Evolutionary conservation across 1,140 invertebrate species (phyloP).

Genomic region (Drosophila sulfurigaster): DNA sequence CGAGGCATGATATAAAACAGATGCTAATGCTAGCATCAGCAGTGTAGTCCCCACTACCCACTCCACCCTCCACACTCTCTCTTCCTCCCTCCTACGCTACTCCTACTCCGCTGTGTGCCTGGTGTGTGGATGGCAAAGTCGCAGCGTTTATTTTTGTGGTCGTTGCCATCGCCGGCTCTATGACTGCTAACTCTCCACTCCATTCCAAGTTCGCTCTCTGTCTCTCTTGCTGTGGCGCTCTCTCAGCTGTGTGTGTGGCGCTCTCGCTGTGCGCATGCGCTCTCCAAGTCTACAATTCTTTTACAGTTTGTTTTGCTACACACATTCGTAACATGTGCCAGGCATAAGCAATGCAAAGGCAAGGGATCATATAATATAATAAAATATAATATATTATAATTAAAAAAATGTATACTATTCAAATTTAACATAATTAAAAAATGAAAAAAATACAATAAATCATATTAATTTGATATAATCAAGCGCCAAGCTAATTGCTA

Average conservation of each 20-base stretch:
- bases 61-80: background rate
- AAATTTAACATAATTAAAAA: background rate
- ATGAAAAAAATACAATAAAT: too few species aligned
- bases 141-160: slow-evolving; percentile 61
- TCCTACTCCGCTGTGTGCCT: slow-evolving; percentile 19
- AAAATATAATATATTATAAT: background rate
- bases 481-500: too few species aligned
- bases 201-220: background rate
- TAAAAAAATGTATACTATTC: background rate
- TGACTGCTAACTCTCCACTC: slow-evolving; percentile 6
- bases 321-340: slow-evolving; percentile 66
- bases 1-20: slow-evolving; percentile 69
- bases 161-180: slow-evolving; percentile 50
- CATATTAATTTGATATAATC: too few species aligned
- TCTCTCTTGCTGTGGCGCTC: slow-evolving; percentile 5
- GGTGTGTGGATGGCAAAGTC: slow-evolving; percentile 55
- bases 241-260: background rate
- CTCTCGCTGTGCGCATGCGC: slow-evolving; percentile 58
- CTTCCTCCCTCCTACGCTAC: background rate
- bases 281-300: slow-evolving; percentile 70
- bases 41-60: background rate
- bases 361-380: background rate
- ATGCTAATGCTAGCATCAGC: slow-evolving; percentile 49
- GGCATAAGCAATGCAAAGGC: background rate
- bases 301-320: slow-evolving; percentile 72